Evolutionary conservation across 2,888 invertebrate species (phyloP).

Genomic region (Meteorus colon): DNA sequence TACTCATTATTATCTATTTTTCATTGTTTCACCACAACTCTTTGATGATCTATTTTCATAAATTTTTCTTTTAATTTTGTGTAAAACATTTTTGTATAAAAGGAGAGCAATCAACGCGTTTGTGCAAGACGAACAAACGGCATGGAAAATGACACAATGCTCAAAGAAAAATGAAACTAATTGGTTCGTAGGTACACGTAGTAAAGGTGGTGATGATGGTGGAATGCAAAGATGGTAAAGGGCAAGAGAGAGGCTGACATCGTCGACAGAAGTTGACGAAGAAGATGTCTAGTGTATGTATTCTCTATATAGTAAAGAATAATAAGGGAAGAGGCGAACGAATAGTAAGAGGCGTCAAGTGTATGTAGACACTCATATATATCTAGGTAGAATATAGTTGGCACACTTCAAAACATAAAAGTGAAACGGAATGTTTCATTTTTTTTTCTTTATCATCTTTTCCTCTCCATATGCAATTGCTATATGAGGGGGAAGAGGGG

Average conservation of each 20-base stretch:
- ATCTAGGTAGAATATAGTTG: constrained; percentile 65
- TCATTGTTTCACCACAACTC: too few species aligned
- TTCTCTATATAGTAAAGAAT: too few species aligned
- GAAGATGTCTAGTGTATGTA: constrained; percentile 47
- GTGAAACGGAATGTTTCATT: constrained; percentile 55
- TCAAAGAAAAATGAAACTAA: constrained; percentile 70
- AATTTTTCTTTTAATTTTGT: neutral
- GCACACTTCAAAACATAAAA: constrained; percentile 66
- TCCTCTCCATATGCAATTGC: too few species aligned
- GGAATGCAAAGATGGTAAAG: constrained; percentile 20
- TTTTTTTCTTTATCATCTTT: constrained; percentile 54
- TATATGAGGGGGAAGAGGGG: too few species aligned
- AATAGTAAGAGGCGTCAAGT: neutral
- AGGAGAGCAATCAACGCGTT: neutral
- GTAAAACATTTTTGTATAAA: neutral
- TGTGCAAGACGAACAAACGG: constrained; percentile 52
- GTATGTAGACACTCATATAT: neutral
- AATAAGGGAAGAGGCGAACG: neutral
- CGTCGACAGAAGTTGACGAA: constrained; percentile 17
- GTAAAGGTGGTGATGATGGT: too few species aligned
- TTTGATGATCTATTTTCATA: neutral
- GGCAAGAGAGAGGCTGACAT: constrained; percentile 42
- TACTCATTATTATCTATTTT: neutral
- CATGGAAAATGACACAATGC: constrained; percentile 59
- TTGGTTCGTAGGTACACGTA: constrained; percentile 59